Evolutionary conservation across 2,888 invertebrate genomes (phyloP).

Genomic region (Oscheius sp.): DNA sequence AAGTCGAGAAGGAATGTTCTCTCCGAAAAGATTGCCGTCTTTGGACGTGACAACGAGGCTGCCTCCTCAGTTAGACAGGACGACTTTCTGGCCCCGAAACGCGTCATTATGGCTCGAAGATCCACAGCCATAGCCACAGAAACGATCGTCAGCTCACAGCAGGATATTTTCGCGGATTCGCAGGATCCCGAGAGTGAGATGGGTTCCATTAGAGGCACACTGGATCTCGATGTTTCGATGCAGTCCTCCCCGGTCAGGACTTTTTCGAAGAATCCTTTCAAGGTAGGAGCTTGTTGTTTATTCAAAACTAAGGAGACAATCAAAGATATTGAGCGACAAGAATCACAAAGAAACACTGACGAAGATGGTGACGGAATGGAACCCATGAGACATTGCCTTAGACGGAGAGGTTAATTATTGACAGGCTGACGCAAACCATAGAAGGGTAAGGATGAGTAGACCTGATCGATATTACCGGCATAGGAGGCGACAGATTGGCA

Average conservation of each 20-base stretch:
- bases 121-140: not conserved
- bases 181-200: not conserved
- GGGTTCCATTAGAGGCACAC: not conserved
- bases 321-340: too few relatives aligned
- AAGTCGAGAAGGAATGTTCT: slow-evolving; percentile 51
- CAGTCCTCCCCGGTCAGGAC: not conserved
- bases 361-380: too few relatives aligned
- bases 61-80: not conserved
- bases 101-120: not conserved
- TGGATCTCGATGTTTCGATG: not conserved
- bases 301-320: too few relatives aligned
- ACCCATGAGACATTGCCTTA: too few relatives aligned
- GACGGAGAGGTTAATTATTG: too few relatives aligned
- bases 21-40: slow-evolving; percentile 50
- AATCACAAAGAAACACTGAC: too few relatives aligned
- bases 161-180: not conserved
- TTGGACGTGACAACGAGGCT: slow-evolving; percentile 17
- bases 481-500: too few relatives aligned
- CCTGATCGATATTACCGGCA: too few relatives aligned
- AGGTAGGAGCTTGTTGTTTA: too few relatives aligned
- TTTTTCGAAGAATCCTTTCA: too few relatives aligned
- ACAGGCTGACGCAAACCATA: too few relatives aligned
- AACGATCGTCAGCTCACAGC: not conserved
- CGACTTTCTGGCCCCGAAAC: slow-evolving; percentile 2
- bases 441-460: too few relatives aligned